These are phyloP conservation scores for Antigone vipio DNA, from an alignment of 2,113 vertebrate species.

Conservation along the genomic window DNA sequence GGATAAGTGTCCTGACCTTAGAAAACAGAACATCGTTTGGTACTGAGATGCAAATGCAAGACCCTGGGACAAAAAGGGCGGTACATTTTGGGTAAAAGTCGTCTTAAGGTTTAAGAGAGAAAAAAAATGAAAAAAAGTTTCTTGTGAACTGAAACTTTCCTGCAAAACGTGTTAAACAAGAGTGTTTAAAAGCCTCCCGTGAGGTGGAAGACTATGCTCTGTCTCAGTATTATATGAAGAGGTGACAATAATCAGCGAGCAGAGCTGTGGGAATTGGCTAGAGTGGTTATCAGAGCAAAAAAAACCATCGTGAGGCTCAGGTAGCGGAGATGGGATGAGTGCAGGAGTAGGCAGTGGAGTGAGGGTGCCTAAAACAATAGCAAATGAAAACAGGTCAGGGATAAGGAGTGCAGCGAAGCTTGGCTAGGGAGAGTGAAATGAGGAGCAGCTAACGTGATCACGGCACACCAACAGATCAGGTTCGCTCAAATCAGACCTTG, in stretches of 20 bases:
- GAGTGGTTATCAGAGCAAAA: background rate
- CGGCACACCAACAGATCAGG: background rate
- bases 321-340: rapidly evolving
- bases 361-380: background rate
- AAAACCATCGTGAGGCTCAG: background rate
- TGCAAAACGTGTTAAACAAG: background rate
- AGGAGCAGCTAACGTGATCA: background rate
- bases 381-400: background rate
- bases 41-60: background rate
- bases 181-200: background rate
- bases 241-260: background rate
- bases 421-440: background rate
- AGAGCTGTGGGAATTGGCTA: background rate
- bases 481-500: background rate
- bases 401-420: background rate
- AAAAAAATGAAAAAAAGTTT: background rate
- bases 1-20: background rate
- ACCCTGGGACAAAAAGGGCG: background rate
- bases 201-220: background rate
- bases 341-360: background rate
- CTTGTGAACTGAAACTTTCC: background rate
- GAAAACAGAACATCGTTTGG: background rate
- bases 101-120: background rate
- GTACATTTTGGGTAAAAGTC: background rate
- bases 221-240: background rate